Conservation (phyloP, 2,113 vertebrate genomes). For the Chaetorhynchus papuensis region DNA sequence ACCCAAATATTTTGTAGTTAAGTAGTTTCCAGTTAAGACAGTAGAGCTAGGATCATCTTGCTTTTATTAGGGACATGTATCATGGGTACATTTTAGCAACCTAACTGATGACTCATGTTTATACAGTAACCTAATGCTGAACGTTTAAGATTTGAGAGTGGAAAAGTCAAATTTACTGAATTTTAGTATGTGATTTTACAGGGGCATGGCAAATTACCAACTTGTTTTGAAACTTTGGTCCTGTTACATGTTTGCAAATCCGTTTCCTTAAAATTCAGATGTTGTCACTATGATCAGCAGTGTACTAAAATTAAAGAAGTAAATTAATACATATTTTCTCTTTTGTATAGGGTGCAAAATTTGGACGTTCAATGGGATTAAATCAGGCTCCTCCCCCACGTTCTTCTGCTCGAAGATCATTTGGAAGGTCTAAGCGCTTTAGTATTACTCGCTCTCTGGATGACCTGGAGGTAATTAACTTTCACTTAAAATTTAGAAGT, state of each 20-base stretch:
- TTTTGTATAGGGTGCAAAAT: slow-evolving; percentile 76
- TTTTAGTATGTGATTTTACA: neutral
- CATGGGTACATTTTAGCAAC: neutral
- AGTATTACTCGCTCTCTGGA: slow-evolving; percentile 93
- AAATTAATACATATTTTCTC: neutral
- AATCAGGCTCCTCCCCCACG: slow-evolving; percentile 76
- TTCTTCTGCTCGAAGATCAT: slow-evolving; percentile 82
- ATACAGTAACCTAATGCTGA: neutral
- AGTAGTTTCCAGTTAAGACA: neutral
- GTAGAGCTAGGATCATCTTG: neutral
- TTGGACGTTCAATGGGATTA: slow-evolving; percentile 79
- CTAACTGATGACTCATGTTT: neutral
- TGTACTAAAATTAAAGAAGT: neutral
- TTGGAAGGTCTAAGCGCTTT: slow-evolving; percentile 85
- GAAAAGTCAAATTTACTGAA: neutral
- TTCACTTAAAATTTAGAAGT: neutral
- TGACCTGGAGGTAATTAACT: slow-evolving; percentile 85
- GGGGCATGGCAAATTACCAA: neutral
- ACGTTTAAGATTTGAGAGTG: neutral
- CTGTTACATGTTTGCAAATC: neutral
- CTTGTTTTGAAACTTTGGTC: neutral
- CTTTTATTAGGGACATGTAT: neutral
- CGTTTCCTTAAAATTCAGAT: neutral
- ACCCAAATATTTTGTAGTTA: neutral
- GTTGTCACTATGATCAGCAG: neutral